Evolutionary conservation across 2,797 vertebrate genomes (phyloP).

Genomic region (Chaunax sp.): DNA sequence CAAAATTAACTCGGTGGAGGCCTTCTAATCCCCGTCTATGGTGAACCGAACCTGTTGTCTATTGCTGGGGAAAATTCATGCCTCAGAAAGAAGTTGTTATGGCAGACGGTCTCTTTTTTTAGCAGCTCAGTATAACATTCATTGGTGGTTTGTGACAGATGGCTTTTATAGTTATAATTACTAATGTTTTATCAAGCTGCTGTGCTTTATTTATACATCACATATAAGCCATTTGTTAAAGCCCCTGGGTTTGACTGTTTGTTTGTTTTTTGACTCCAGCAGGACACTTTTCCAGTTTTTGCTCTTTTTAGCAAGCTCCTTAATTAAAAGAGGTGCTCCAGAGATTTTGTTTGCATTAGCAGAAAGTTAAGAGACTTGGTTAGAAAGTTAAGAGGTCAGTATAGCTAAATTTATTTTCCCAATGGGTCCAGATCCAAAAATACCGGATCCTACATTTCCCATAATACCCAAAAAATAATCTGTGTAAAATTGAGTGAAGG

Average conservation of each 20-base stretch:
- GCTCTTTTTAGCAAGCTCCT: background rate
- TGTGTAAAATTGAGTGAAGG: background rate
- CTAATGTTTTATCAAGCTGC: no score
- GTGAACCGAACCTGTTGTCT: constrained; percentile 26
- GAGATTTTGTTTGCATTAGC: background rate
- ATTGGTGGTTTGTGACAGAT: background rate
- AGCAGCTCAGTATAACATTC: background rate
- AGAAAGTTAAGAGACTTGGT: no score
- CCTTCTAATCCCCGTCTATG: constrained; percentile 16
- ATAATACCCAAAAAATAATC: background rate
- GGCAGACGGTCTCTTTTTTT: background rate
- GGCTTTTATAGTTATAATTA: no score
- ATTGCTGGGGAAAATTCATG: background rate
- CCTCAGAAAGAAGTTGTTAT: background rate
- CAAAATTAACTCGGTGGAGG: constrained; percentile 31
- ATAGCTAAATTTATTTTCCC: background rate
- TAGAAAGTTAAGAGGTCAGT: no score
- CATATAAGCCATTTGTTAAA: background rate
- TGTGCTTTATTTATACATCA: background rate
- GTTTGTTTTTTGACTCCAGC: background rate
- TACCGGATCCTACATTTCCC: background rate
- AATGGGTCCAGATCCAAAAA: background rate
- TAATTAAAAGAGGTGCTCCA: background rate
- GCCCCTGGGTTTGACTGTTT: background rate
- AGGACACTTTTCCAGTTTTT: background rate